These are phyloP conservation scores for Turnix velox DNA, from an alignment of 2,113 vertebrate genomes.

Conservation along the genomic window DNA sequence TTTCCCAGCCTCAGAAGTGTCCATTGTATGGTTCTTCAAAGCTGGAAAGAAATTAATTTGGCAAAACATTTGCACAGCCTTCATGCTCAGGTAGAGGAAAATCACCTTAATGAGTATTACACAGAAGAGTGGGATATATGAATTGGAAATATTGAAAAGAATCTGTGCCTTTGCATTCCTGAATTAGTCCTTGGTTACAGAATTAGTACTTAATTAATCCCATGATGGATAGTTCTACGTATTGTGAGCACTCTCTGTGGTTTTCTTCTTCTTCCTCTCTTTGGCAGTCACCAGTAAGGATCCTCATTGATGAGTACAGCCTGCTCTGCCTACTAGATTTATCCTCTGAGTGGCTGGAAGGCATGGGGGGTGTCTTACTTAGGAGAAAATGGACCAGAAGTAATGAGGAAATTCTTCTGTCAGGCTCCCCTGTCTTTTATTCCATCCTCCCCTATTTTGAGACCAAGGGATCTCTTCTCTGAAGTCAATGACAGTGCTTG, in stretches of 20 bases:
- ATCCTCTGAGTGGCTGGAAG: neutral
- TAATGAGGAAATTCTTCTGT: neutral
- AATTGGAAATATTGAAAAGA: neutral
- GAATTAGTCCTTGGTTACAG: no score
- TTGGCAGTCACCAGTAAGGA: neutral
- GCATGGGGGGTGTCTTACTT: neutral
- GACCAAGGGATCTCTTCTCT: conserved; percentile 7
- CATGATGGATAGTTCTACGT: neutral
- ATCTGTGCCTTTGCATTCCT: neutral
- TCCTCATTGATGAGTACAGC: neutral
- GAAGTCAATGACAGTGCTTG: conserved; percentile 11
- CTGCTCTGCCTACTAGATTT: neutral
- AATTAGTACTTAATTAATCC: neutral
- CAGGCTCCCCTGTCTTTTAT: neutral
- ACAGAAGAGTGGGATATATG: neutral
- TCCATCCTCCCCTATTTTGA: conserved; percentile 3
- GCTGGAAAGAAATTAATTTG: neutral
- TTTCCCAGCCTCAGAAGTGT: neutral
- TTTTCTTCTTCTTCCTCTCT: neutral
- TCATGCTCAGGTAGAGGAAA: neutral
- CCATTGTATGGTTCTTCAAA: neutral
- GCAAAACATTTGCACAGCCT: neutral
- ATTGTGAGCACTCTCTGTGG: neutral
- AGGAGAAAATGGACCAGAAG: neutral
- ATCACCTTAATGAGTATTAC: neutral